A percentile compares a stretch with the other conserved stretches of the same genome.
Evolutionary conservation across 2,113 vertebrate species (phyloP).

Genomic region (Barbus barbus): DNA sequence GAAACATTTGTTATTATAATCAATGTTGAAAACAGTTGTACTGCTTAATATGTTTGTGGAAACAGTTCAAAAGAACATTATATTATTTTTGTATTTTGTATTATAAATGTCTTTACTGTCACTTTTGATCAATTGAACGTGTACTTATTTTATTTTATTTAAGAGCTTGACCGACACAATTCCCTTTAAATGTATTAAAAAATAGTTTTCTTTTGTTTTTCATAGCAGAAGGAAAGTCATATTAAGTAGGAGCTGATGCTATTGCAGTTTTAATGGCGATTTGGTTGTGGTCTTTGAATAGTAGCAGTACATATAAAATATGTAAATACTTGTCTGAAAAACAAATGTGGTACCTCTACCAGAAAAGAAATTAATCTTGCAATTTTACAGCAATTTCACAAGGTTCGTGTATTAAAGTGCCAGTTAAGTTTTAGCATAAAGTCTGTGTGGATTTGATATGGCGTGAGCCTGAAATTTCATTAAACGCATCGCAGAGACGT

Average conservation of each 20-base stretch:
- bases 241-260: not conserved
- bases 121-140: not conserved
- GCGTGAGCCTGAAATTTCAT: not conserved
- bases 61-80: too few relatives aligned
- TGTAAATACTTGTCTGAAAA: not conserved
- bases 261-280: not conserved
- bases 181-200: not conserved
- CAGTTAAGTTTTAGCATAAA: not conserved
- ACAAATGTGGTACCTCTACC: not conserved
- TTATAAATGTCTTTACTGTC: not conserved
- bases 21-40: too few relatives aligned
- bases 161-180: not conserved
- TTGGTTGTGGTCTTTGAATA: not conserved
- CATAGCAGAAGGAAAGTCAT: not conserved
- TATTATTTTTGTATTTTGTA: too few relatives aligned
- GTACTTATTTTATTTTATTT: not conserved
- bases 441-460: conserved; percentile 7
- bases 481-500: not conserved
- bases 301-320: not conserved
- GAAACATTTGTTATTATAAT: too few relatives aligned
- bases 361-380: not conserved
- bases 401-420: not conserved
- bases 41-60: too few relatives aligned
- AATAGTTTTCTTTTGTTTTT: not conserved
- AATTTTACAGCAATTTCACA: not conserved